Evolutionary conservation across 2,113 vertebrate genomes (phyloP).

Genomic region (Aspidoscelis tigris): DNA sequence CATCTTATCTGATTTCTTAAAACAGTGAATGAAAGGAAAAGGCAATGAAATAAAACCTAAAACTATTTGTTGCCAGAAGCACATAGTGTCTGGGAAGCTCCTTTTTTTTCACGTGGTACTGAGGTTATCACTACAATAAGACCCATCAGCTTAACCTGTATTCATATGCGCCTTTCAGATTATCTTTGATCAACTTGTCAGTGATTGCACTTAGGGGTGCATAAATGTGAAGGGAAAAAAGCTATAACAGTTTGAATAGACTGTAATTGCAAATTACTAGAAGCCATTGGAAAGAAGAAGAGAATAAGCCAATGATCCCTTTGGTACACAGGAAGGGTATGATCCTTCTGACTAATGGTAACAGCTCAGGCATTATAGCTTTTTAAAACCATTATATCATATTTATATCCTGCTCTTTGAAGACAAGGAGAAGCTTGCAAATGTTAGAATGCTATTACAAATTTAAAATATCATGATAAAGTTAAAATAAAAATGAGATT

Average conservation of each 20-base stretch:
- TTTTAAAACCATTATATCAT: too few species aligned
- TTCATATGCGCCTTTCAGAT: not conserved
- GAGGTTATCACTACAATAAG: conserved; percentile 1
- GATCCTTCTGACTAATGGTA: not conserved
- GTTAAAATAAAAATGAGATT: too few species aligned
- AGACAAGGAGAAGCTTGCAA: too few species aligned
- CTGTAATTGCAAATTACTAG: not conserved
- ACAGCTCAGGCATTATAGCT: not conserved
- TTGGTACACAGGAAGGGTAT: not conserved
- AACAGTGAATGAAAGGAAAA: not conserved
- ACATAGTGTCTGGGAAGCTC: not conserved
- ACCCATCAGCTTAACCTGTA: not conserved
- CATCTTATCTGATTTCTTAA: conserved; percentile 12
- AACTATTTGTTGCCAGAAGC: not conserved
- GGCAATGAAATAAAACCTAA: not conserved
- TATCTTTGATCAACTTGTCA: not conserved
- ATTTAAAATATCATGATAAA: too few species aligned
- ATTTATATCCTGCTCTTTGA: too few species aligned
- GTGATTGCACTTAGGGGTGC: not conserved
- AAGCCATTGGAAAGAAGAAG: not conserved
- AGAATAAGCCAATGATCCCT: not conserved
- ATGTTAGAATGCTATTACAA: too few species aligned
- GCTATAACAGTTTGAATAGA: not conserved
- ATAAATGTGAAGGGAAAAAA: not conserved
- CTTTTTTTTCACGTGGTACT: not conserved